Percentiles rank a stretch among this genome's conserved stretches.
These are phyloP conservation scores for Chionoecetes opilio DNA, from an alignment of 1,140 invertebrate genomes.

Conservation along the genomic window DNA sequence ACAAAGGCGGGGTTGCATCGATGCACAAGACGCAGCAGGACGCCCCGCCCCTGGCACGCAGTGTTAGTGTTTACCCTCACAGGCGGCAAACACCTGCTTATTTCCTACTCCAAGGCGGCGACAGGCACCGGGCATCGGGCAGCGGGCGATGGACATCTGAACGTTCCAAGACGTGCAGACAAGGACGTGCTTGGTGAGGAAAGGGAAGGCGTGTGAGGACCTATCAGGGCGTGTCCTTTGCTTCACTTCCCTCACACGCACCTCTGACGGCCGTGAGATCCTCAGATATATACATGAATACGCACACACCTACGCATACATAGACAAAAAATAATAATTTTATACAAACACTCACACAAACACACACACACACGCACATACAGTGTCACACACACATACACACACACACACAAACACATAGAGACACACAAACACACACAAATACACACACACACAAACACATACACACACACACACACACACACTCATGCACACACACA, in stretches of 20 bases:
- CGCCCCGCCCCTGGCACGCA: neutral
- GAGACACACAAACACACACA: no score
- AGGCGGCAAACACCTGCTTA: neutral
- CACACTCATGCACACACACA: no score
- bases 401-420: no score
- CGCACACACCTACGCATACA: no score
- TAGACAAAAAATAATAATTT: no score
- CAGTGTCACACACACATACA: no score
- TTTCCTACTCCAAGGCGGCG: neutral
- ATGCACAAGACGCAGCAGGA: no score
- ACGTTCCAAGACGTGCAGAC: neutral
- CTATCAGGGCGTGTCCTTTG: neutral
- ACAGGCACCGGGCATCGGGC: neutral
- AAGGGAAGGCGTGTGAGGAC: neutral
- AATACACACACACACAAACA: no score
- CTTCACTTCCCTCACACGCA: neutral
- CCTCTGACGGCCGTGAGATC: neutral
- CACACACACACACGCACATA: no score
- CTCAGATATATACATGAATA: neutral
- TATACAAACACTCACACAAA: no score
- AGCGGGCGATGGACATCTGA: neutral
- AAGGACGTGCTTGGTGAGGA: neutral
- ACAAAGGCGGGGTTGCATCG: neutral
- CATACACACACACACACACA: no score
- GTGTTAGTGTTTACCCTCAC: constrained; percentile 12